Evolutionary conservation across 37 sponge, comb jelly and placozoan species (phyloP), one percentile per base, ranked within the genome.

Genomic region (Theonella swinhoei): DNA sequence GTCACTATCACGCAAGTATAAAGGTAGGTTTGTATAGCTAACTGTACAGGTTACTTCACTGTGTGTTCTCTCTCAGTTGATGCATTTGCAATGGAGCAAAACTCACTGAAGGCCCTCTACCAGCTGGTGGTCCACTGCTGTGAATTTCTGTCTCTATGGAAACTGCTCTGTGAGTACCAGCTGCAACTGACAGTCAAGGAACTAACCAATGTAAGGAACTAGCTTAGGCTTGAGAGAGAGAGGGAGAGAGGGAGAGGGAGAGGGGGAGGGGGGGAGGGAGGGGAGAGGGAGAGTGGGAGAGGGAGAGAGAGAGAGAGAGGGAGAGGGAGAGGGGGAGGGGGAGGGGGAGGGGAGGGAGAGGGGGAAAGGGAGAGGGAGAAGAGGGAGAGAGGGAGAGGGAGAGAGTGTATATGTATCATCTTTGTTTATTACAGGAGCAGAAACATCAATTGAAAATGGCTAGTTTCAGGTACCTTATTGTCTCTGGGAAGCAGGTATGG

Each of bases 71-170:
- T 2, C 47, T 78, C 11, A 89, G 90, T 79, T 28, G 94, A 96
- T 71, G 94, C 96, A 62, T 32, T 62, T 37, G 43, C 68, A 34
- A 39, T 58, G 42, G 97, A 97, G 63, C 80, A 72, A 11, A 67
- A 78, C 54, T 92, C 95, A 2, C 71, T 92, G 14, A 73, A 79
- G n/a, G 62, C 75, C 32, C 41, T 97, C 26, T 70, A 82, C 79
- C 81, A 38, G 62, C 86, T 97, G 72, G 83, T 94, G 29, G 72
- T 79, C 11, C 80, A 39, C 58, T 88, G 93, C 72, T 88, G 82
- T 68, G 97, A 97, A 58, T 89, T 83, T 75, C 80, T 94, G 70
- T 89, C 91, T 42, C 83, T 97, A 74, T 97, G 97, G 97, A 91
- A 88, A 68, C 74, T 95, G 35, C 65, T 97, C 38, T 95, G 95